Base-by-base conservation (phyloP, 2,888 invertebrate species). In the Callyntrura sp. region DNA sequence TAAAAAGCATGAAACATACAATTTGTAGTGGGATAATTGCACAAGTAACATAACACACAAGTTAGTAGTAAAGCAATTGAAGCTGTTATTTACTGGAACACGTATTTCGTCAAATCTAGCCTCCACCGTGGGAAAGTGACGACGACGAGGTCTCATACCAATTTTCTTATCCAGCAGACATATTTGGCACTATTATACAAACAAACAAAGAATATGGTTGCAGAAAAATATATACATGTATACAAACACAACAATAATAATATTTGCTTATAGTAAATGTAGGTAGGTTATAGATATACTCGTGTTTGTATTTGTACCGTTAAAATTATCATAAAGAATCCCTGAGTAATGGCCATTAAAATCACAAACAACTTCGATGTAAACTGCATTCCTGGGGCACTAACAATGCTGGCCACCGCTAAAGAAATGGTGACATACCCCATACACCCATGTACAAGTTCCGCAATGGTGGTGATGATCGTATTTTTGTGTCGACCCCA, bases 281-380 rank as follows among this genome's bases (percentile, higher is more conserved):
- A 57, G 17, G 35, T 25, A 6, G 25, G 2, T 0, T 28, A n/a
- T 76, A 28, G 48, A 11, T 51, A 8, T 43, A 23, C 25, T 62
- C n/a, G n/a, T 55, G 55, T 4, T 55, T 55, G n/a, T 23, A n/a
- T 14, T 12, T 57, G 43, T 89, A 91, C 90, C 60, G 90, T 90
- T 57, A 91, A 17, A 25, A 90, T 87, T 9, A 91, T 57, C 91
- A 91, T 91, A 55, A 91, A 91, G 48, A 89, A 55, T 28, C 17
- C 20, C 51, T 91, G 91, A n/a, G 86, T 86, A n/a, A 23, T 48
- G 2, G 83, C 57, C 91, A 91, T 91, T 17, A 91, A 45, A 28
- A 43, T 78, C 35, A 87, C 86, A 25, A 89, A 76, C 6, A 90
- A 17, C 35, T 91, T 89, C 8, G 89, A 90, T 12, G 8, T 60